A percentile compares a stretch with the other conserved stretches of the same genome.
Evolutionary conservation across 2,797 vertebrate species (phyloP).

Genomic region (Notoglanidium macrostoma): DNA sequence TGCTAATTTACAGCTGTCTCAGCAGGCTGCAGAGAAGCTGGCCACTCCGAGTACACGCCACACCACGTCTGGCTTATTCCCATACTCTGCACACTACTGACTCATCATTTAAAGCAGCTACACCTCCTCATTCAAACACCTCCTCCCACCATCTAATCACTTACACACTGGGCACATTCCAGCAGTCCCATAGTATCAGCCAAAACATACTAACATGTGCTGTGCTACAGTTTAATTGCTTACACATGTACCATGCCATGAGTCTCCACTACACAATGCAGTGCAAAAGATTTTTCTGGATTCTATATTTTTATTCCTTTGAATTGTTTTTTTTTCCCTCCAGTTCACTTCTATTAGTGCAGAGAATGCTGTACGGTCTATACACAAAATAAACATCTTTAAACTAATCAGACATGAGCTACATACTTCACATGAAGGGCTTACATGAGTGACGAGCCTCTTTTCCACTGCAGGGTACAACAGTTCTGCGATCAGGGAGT

Average conservation of each 20-base stretch:
- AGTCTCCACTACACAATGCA: neutral
- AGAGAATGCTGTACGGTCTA: neutral
- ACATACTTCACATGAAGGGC: neutral
- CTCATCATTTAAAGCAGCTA: slow-evolving; percentile 39
- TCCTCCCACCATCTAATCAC: slow-evolving; percentile 32
- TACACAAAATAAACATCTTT: neutral
- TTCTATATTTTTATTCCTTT: neutral
- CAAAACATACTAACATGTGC: slow-evolving; percentile 31
- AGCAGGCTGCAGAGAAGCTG: slow-evolving; percentile 18
- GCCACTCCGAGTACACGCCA: neutral
- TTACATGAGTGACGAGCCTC: neutral
- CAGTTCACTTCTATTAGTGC: neutral
- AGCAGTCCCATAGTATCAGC: slow-evolving; percentile 7
- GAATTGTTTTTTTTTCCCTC: neutral
- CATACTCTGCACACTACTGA: slow-evolving; percentile 18
- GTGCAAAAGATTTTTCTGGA: neutral
- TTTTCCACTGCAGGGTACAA: neutral
- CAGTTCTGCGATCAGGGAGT: neutral
- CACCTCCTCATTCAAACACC: slow-evolving; percentile 10
- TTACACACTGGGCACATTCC: slow-evolving; percentile 39
- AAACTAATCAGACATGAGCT: neutral
- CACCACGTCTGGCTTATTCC: neutral
- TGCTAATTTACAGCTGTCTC: slow-evolving; percentile 38
- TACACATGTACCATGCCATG: slow-evolving; percentile 2
- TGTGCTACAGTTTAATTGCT: slow-evolving; percentile 17